Percentiles rank a stretch among this genome's conserved stretches.
phyloP scores from a whole-genome alignment of 1,140 invertebrate species.

The Aporrectodea caliginosa region DNA sequence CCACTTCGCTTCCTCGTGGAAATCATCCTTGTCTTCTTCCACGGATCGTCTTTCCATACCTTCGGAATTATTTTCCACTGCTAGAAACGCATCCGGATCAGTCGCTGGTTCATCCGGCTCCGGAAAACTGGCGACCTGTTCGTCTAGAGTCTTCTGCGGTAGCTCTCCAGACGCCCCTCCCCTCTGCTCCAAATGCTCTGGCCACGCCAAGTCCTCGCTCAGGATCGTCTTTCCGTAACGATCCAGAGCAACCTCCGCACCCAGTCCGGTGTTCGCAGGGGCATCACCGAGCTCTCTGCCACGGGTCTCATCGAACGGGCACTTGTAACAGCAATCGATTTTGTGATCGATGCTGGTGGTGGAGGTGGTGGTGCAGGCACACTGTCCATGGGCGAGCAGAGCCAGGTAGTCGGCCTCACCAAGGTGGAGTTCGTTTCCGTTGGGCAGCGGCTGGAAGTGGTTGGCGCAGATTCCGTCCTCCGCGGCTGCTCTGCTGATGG shows the following conservation, averaged over 20 bases:
- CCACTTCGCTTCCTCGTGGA: too few species aligned
- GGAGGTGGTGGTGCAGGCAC: not conserved
- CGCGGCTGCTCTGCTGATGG: not conserved
- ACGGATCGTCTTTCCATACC: too few species aligned
- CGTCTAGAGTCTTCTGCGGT: too few species aligned
- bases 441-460: not conserved
- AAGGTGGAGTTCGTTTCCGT: not conserved
- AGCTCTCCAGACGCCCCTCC: too few species aligned
- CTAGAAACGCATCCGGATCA: too few species aligned
- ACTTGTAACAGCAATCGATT: too few species aligned
- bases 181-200: not conserved
- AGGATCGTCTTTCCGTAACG: not conserved
- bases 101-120: too few species aligned
- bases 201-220: not conserved
- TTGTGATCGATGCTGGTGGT: not conserved
- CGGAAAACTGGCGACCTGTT: too few species aligned
- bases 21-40: too few species aligned
- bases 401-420: not conserved
- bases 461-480: not conserved
- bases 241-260: not conserved
- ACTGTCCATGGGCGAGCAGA: not conserved
- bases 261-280: not conserved
- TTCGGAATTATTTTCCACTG: too few species aligned
- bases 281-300: not conserved
- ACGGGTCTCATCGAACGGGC: too few species aligned